Evolutionary conservation across 1,140 invertebrate species (phyloP).

Genomic region (Drosophila ananassae): DNA sequence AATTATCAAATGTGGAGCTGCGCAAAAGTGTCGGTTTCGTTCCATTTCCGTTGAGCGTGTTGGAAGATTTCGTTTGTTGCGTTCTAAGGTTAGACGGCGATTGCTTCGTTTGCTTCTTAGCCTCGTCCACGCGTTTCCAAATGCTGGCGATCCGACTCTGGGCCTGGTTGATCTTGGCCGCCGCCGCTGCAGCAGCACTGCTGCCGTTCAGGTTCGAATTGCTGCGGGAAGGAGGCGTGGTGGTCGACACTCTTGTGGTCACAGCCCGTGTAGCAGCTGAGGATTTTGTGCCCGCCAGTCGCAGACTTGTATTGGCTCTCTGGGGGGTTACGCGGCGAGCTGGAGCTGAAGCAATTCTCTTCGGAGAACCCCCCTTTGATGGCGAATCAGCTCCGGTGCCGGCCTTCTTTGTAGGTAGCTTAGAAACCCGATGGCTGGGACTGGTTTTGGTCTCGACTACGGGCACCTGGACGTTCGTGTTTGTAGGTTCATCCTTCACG

Average conservation of each 20-base stretch:
- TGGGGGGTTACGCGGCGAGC: constrained; percentile 84
- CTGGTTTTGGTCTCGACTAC: constrained; percentile 84
- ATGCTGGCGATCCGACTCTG: constrained; percentile 94
- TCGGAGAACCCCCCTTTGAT: constrained; percentile 42
- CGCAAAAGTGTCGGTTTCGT: constrained; percentile 84
- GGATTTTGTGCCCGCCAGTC: constrained; percentile 70
- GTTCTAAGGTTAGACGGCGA: constrained; percentile 52
- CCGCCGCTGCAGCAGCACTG: constrained; percentile 59
- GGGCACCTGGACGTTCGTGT: constrained; percentile 83
- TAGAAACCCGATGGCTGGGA: constrained; percentile 83
- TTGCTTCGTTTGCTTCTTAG: constrained; percentile 57
- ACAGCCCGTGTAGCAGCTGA: constrained; percentile 53
- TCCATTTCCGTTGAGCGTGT: constrained; percentile 46
- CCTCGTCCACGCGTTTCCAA: constrained; percentile 94
- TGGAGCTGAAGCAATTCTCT: constrained; percentile 27
- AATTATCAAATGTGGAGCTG: constrained; percentile 90
- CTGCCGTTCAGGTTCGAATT: constrained; percentile 85
- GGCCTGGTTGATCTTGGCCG: constrained; percentile 85
- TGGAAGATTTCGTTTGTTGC: constrained; percentile 73
- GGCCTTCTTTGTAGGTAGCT: constrained; percentile 73
- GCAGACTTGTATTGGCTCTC: constrained; percentile 84
- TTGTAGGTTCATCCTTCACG: constrained; percentile 90
- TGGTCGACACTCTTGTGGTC: constrained; percentile 85
- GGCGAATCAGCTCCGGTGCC: constrained; percentile 50
- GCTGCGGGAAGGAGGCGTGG: constrained; percentile 85